Conservation (phyloP, 1,140 invertebrate genomes). For the Anadara kagoshimensis region DNA sequence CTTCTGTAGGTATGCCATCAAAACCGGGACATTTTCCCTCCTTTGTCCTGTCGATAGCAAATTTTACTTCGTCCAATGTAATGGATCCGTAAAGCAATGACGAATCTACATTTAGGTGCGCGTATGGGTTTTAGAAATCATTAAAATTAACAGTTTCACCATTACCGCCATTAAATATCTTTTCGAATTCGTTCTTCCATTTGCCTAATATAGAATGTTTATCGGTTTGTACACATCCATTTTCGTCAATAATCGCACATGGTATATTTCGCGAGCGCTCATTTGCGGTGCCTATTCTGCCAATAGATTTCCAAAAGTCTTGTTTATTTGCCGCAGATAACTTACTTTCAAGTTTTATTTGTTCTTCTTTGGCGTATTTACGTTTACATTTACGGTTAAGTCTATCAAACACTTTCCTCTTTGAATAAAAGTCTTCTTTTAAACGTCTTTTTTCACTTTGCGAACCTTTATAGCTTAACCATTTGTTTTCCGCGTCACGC, state of each 20-base stretch:
- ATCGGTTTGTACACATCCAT: background rate
- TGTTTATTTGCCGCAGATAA: background rate
- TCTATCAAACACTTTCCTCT: constrained; percentile 14
- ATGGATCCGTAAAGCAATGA: constrained; percentile 16
- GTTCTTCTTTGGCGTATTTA: background rate
- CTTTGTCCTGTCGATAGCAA: constrained; percentile 14
- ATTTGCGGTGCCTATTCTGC: constrained; percentile 18
- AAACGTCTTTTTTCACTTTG: background rate
- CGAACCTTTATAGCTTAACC: background rate
- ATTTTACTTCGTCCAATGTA: constrained; percentile 4
- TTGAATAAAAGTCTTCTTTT: background rate
- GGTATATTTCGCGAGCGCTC: constrained; percentile 10
- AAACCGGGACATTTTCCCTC: constrained; percentile 22
- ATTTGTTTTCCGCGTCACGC: constrained; percentile 3
- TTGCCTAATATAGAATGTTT: background rate
- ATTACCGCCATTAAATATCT: background rate
- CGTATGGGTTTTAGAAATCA: background rate
- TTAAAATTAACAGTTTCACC: background rate
- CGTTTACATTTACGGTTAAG: constrained; percentile 17
- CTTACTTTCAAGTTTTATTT: constrained; percentile 6
- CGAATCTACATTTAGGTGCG: background rate
- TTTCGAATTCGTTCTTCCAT: constrained; percentile 14
- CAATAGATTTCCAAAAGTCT: constrained; percentile 28
- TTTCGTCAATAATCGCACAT: constrained; percentile 3
- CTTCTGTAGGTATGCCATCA: constrained; percentile 29